Conservation (phyloP, 2,888 invertebrate genomes). For the Hedychridium roseum region DNA sequence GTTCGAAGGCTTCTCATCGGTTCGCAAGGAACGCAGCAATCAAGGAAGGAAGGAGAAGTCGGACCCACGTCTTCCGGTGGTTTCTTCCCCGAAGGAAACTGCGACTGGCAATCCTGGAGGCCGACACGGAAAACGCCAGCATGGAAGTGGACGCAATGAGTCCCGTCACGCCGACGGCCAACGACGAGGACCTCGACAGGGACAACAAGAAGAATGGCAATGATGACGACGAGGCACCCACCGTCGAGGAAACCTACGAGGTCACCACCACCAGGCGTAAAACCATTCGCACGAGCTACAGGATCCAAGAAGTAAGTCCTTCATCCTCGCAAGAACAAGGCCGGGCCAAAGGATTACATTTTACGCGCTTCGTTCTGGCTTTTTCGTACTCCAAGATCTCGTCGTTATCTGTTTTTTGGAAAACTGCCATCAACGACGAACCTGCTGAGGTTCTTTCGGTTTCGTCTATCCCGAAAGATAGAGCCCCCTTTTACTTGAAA, state of each 20-base stretch:
- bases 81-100: slow-evolving; percentile 4
- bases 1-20: not conserved
- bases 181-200: slow-evolving; percentile 22
- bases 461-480: too few species aligned
- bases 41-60: not conserved
- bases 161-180: slow-evolving; percentile 31
- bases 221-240: slow-evolving; percentile 49
- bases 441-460: too few species aligned
- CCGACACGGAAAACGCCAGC: slow-evolving; percentile 38
- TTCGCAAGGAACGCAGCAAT: not conserved
- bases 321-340: not conserved
- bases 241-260: slow-evolving; percentile 59
- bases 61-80: slow-evolving; percentile 2
- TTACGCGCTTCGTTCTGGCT: too few species aligned
- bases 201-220: slow-evolving; percentile 12
- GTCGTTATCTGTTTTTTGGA: too few species aligned
- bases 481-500: too few species aligned
- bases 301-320: slow-evolving; percentile 59
- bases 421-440: too few species aligned
- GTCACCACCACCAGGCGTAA: slow-evolving; percentile 61
- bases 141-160: slow-evolving; percentile 59
- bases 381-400: too few species aligned
- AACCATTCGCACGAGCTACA: slow-evolving; percentile 59
- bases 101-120: slow-evolving; percentile 24
- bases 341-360: too few species aligned